Percentiles rank a stretch among this genome's conserved stretches.
Evolutionary conservation across 2,113 vertebrate species (phyloP).

Genomic region (Colinus virginianus): DNA sequence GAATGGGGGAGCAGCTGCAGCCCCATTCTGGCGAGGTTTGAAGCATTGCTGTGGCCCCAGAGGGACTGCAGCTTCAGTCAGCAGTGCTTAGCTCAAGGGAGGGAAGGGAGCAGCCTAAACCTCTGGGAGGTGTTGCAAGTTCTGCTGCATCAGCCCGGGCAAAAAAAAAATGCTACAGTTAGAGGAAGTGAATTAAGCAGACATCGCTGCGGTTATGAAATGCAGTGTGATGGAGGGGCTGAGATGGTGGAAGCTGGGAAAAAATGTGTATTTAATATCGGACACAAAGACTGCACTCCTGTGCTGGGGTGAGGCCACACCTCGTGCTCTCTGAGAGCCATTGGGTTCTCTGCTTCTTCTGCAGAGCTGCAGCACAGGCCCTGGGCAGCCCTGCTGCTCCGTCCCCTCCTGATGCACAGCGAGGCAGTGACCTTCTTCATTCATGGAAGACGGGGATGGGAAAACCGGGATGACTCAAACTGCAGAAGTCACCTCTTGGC

Average conservation of each 20-base stretch:
- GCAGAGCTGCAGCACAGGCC: not conserved
- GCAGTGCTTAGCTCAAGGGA: not conserved
- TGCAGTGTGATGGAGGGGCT: not conserved
- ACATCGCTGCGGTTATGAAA: not conserved
- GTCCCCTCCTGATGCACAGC: accelerated
- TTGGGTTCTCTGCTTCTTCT: not conserved
- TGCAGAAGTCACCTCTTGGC: not conserved
- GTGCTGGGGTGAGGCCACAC: not conserved
- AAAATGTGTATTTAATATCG: not conserved
- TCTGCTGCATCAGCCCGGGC: not conserved
- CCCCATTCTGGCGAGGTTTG: accelerated
- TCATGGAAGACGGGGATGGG: not conserved
- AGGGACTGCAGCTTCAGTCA: not conserved
- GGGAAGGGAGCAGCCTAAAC: not conserved
- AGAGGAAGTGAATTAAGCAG: not conserved
- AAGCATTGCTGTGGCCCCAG: accelerated
- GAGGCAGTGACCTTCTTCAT: accelerated
- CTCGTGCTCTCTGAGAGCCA: not conserved
- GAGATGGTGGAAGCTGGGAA: not conserved
- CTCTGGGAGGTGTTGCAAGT: not conserved
- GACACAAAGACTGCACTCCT: not conserved
- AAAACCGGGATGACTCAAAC: not conserved
- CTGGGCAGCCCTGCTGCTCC: not conserved
- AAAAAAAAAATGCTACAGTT: not conserved
- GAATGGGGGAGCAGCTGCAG: accelerated